These are phyloP conservation scores for Sebastes paucispinis DNA, from an alignment of 2,797 vertebrate species.

Conservation along the genomic window DNA sequence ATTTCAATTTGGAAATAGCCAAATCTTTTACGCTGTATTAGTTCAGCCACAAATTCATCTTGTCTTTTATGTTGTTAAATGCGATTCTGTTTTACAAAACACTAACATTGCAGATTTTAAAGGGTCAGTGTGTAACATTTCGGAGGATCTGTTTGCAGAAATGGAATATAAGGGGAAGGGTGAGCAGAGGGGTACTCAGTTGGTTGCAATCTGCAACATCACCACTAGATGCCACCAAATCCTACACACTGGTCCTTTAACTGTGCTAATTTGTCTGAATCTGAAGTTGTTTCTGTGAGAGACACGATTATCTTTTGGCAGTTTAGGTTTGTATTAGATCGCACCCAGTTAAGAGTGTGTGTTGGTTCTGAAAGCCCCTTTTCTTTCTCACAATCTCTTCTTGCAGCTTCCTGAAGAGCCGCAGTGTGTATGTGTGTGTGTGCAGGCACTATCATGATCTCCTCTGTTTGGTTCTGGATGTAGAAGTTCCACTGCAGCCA, in stretches of 20 bases:
- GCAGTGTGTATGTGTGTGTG: background rate
- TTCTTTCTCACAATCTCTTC: conserved; percentile 16
- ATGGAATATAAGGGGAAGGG: too few species aligned
- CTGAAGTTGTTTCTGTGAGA: conserved; percentile 7
- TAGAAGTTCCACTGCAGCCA: conserved; percentile 1
- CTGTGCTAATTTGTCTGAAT: background rate
- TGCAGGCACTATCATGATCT: conserved; percentile 1
- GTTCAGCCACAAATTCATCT: conserved; percentile 16
- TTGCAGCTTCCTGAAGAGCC: conserved; percentile 22
- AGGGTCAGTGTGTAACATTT: too few species aligned
- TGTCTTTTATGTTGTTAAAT: conserved; percentile 14
- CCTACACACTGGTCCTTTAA: background rate
- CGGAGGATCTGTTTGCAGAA: too few species aligned
- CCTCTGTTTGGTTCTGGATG: background rate
- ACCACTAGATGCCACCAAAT: too few species aligned
- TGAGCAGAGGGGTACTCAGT: too few species aligned
- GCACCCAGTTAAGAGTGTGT: background rate
- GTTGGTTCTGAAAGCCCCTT: background rate
- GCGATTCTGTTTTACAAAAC: conserved; percentile 3
- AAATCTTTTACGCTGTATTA: conserved; percentile 18
- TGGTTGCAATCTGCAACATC: too few species aligned
- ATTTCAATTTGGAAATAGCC: conserved; percentile 40
- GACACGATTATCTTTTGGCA: background rate
- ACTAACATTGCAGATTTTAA: too few species aligned
- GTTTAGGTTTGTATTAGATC: background rate